Conservation (phyloP, 1,140 invertebrate genomes). For the Drosophila truncata region DNA sequence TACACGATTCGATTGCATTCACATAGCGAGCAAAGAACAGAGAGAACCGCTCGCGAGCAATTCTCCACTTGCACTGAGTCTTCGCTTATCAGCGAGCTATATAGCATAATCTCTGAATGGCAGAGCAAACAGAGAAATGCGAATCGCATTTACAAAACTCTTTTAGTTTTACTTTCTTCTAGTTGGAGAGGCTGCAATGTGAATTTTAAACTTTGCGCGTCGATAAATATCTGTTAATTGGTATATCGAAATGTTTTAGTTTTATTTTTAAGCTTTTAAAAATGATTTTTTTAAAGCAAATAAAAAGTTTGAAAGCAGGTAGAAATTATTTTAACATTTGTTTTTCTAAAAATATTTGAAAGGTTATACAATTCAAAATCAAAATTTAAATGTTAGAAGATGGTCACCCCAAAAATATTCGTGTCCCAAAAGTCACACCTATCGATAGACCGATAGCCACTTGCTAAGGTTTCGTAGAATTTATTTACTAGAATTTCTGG, state of each 20-base stretch:
- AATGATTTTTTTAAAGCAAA: not conserved
- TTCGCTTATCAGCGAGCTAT: conserved; percentile 53
- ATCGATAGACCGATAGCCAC: conserved; percentile 16
- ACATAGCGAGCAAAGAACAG: conserved; percentile 12
- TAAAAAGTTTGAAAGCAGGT: not conserved
- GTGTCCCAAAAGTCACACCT: not conserved
- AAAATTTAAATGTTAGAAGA: not conserved
- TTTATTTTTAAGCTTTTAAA: too few species aligned
- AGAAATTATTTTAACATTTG: too few species aligned
- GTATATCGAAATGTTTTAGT: not conserved
- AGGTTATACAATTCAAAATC: not conserved
- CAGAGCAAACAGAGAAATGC: conserved; percentile 23
- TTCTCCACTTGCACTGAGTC: conserved; percentile 59
- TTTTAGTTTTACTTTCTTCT: not conserved
- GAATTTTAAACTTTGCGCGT: conserved; percentile 10
- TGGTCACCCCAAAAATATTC: conserved; percentile 23
- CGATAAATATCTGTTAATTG: not conserved
- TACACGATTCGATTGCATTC: conserved; percentile 33
- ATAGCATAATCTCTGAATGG: conserved; percentile 21
- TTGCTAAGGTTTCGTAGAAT: conserved; percentile 16
- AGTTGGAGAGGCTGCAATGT: not conserved
- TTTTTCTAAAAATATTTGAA: not conserved
- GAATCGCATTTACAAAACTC: not conserved
- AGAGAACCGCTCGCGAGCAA: conserved; percentile 51
- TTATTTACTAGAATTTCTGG: conserved; percentile 18